These are phyloP conservation scores for Spodoptera frugiperda DNA, from an alignment of 1,140 invertebrate genomes.

Conservation along the genomic window DNA sequence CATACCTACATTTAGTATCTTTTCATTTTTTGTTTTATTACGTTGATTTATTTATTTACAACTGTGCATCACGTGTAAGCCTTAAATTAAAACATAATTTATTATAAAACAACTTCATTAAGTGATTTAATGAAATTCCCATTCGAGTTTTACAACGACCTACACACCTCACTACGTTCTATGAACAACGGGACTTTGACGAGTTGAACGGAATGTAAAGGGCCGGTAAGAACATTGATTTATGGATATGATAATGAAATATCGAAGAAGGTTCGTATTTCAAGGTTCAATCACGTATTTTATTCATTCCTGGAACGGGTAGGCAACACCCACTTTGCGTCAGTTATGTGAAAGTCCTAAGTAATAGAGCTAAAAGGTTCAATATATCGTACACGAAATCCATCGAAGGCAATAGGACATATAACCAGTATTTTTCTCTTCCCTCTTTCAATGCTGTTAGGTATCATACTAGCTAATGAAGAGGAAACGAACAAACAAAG, in stretches of 20 bases:
- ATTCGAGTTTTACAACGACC: constrained; percentile 13
- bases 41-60: neutral
- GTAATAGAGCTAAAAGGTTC: too few relatives aligned
- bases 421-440: too few relatives aligned
- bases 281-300: too few relatives aligned
- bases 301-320: too few relatives aligned
- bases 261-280: too few relatives aligned
- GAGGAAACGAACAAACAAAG: constrained; percentile 25
- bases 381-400: too few relatives aligned
- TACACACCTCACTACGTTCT: neutral
- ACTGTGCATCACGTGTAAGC: neutral
- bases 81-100: too few relatives aligned
- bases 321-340: too few relatives aligned
- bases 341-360: too few relatives aligned
- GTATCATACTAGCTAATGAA: constrained; percentile 8
- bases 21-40: neutral
- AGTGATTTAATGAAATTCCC: constrained; percentile 7
- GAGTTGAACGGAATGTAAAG: constrained; percentile 26
- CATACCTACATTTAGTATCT: neutral
- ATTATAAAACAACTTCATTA: neutral
- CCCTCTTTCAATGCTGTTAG: neutral
- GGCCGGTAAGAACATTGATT: constrained; percentile 24
- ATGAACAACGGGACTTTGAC: constrained; percentile 35
- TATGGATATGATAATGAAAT: too few relatives aligned
- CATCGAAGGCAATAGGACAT: neutral